Conservation (phyloP, 2,888 invertebrate species). For the Orgyia antiqua region DNA sequence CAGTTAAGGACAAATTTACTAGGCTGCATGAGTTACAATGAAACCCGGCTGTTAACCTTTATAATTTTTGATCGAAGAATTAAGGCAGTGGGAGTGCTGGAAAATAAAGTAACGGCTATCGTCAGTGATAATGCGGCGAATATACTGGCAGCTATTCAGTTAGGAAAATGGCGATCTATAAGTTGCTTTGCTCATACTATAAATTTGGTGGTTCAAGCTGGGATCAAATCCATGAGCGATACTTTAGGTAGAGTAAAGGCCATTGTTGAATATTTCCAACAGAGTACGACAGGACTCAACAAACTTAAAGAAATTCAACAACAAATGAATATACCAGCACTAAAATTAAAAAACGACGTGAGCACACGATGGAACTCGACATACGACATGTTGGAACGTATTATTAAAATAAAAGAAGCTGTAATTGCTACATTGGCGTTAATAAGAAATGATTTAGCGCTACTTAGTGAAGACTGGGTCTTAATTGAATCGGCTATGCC, state of each 20-base stretch:
- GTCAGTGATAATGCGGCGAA: conserved; percentile 10
- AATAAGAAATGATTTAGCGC: conserved; percentile 3
- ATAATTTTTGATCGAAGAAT: conserved; percentile 3
- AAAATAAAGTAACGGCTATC: conserved; percentile 7
- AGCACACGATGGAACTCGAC: conserved; percentile 10
- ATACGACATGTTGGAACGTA: conserved; percentile 8
- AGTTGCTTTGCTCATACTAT: conserved; percentile 1
- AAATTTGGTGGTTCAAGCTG: not conserved
- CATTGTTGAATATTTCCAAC: conserved; percentile 1
- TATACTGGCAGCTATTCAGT: not conserved
- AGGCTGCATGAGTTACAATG: conserved; percentile 5
- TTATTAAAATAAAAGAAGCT: conserved; percentile 8
- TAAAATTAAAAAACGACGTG: not conserved
- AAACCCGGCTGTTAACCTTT: conserved; percentile 5
- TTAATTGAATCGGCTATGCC: conserved; percentile 6
- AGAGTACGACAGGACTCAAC: not conserved
- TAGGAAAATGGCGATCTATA: not conserved
- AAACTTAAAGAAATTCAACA: not conserved
- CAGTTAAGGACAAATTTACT: conserved; percentile 6
- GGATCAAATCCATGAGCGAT: not conserved
- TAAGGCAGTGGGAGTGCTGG: conserved; percentile 12
- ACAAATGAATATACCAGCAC: not conserved
- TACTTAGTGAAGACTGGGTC: conserved; percentile 4
- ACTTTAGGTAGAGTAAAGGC: not conserved
- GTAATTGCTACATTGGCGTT: conserved; percentile 8